Base-by-base conservation (phyloP, 1,140 invertebrate species). In the Branchinecta lindahli region DNA sequence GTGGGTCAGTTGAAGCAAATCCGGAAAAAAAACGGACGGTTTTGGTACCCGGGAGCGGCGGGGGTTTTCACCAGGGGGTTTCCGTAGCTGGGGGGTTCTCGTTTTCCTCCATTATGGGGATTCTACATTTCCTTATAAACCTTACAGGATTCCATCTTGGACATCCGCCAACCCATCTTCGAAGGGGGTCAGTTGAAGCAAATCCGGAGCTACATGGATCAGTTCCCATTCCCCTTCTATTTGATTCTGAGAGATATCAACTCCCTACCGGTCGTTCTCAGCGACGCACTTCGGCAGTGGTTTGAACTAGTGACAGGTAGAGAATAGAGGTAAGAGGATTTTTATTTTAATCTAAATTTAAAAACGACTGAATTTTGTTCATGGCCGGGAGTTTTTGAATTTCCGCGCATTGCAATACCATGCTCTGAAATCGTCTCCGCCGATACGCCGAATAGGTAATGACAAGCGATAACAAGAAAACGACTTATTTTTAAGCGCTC, bases 221-320 rank as follows among this genome's bases (percentile, higher is more conserved):
- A 83, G 72, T 99, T 99, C 79, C 96, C 96, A 8, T 99, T 99
- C 77, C 94, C 95, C n/a, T 98, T 95, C 82, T 99, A 98, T 78
- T 84, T 98, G 33, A 90, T 99, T 74, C 82, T 99, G 8, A 80
- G 91, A 69, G 90, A 98, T 76, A 87, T 98, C 72, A 86, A 87
- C 71, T 85, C 86, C 45, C 80, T 99, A 69, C 96, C 96, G 0
- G 81, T 83, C 67, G 90, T 96, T 7, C 80, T 99, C 8, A 92
- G 94, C 75, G 96, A 99, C 80, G 95, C 96, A 3, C 81, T 99
- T 61, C 81, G 95, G 72, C 96, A 99, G 78, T 99, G 96, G 96
- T 98, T 99, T 80, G 95, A 99, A 84, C 79, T 98, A 69, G 91
- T 95, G 12, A 88, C 89, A n/a, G 74, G 74, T 46, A 72, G 73